Conservation (phyloP, 2,888 invertebrate genomes). For the Cancer borealis region DNA sequence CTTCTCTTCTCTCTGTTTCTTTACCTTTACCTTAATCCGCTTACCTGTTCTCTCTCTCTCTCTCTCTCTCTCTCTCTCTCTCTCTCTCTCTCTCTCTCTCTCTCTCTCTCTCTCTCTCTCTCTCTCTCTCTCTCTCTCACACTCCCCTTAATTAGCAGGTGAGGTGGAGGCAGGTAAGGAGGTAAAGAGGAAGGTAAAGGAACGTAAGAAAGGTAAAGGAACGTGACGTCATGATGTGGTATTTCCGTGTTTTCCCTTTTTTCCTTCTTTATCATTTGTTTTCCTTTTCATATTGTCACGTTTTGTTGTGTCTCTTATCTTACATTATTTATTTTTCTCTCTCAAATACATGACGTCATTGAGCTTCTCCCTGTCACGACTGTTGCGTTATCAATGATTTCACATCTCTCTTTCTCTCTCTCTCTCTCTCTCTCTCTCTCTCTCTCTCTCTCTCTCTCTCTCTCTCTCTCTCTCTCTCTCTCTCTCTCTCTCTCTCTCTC, state of each 20-base stretch:
- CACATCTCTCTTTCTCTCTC: neutral
- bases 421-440: slow-evolving; percentile 11
- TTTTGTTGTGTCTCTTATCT: neutral
- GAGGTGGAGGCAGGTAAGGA: too few relatives aligned
- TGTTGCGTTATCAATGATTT: neutral
- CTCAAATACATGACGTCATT: neutral
- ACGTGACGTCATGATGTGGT: neutral
- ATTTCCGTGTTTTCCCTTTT: neutral
- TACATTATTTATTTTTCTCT: neutral
- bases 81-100: too few relatives aligned
- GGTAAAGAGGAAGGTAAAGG: neutral
- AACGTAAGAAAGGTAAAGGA: neutral
- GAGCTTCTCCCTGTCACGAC: slow-evolving; percentile 12
- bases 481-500: neutral
- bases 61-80: too few relatives aligned
- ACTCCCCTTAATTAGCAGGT: too few relatives aligned
- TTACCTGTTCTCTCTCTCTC: too few relatives aligned
- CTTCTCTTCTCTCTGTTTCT: too few relatives aligned
- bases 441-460: slow-evolving; percentile 45
- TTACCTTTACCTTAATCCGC: too few relatives aligned
- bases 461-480: slow-evolving; percentile 5
- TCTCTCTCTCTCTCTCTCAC: too few relatives aligned
- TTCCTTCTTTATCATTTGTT: neutral
- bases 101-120: too few relatives aligned
- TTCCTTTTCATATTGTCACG: neutral